Base-by-base conservation (phyloP, 2,113 vertebrate genomes). In the Sclerurus mexicanus region DNA sequence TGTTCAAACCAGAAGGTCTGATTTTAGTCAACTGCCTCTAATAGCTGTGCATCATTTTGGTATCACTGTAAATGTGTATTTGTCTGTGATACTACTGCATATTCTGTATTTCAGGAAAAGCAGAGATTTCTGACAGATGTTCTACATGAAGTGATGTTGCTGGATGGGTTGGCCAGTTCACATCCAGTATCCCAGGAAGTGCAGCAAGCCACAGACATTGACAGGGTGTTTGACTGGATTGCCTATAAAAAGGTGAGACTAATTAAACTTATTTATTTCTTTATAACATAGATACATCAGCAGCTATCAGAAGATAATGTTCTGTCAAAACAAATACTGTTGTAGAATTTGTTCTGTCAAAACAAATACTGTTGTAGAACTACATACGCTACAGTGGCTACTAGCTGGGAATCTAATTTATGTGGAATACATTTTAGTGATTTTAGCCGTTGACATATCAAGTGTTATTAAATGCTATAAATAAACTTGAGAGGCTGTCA, bases 171-270 rank as follows among this genome's bases (percentile, higher is more conserved):
- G 89, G 97, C 98, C 87, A 99, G 98, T 96, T 99, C 99, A 72
- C 99, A 99, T 93, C 99, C 99, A 4, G 99, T 99, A 58, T 99
- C 99, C 39, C 99, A 99, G 97, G 98, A 99, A 87, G 99, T 99
- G 66, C 98, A 98, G 14, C 98, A 98, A 97, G 99, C 99, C 40
- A 98, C 98, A 5, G 99, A 99, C 93, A 99, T 99, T 35, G 98
- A 99, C 96, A 97, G 98, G 55, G 99, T 99, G 55, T 99, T 99
- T 85, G 99, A 99, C 97, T 99, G 99, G 99, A 99, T 99, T 12
- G 99, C 99, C 7, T 99, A 99, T 95, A 99, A 99, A 97, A 99
- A 99, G 98, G 99, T 98, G 88, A 96, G 97, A 85, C 40, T 88
- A 90, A 87, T 86, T 87, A 93, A 96, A 72, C 52, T 9, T 89